phyloP scores from a whole-genome alignment of 2,888 invertebrate genomes.

The Xestia c-nigrum region DNA sequence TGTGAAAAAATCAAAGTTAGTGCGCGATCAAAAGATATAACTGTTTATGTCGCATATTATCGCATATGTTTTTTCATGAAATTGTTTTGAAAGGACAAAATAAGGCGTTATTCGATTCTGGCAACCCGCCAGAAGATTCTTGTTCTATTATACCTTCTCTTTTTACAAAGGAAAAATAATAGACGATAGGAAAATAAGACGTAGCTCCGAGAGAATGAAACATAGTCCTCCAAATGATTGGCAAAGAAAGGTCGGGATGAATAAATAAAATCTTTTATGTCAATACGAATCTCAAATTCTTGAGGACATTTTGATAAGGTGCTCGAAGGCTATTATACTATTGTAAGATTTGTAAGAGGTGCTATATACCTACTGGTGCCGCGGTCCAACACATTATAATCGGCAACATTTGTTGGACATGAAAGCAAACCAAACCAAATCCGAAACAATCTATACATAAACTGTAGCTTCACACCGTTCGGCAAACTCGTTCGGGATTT shows the following conservation, averaged over 20 bases:
- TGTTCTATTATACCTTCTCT: background rate
- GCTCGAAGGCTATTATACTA: background rate
- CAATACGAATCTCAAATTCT: conserved; percentile 13
- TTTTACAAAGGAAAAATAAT: conserved; percentile 17
- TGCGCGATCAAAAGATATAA: too few relatives aligned
- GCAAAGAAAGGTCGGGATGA: conserved; percentile 12
- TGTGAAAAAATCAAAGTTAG: too few relatives aligned
- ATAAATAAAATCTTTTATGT: conserved; percentile 23
- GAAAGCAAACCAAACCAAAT: too few relatives aligned
- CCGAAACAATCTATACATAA: too few relatives aligned
- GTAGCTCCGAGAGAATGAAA: background rate
- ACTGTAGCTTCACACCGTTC: too few relatives aligned
- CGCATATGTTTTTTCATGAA: too few relatives aligned
- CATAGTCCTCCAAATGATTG: background rate
- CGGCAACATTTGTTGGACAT: too few relatives aligned
- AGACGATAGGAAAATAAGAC: conserved; percentile 22
- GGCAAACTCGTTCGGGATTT: too few relatives aligned
- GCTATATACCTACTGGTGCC: background rate
- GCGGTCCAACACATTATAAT: background rate
- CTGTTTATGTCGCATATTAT: too few relatives aligned
- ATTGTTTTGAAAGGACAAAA: too few relatives aligned
- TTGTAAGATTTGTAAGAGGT: background rate
- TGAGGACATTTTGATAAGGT: conserved; percentile 15
- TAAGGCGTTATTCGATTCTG: background rate
- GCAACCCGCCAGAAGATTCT: background rate